A percentile compares a stretch with the other conserved stretches of the same genome.
Conservation (phyloP, 2,888 invertebrate species). For the Tipula unca region DNA sequence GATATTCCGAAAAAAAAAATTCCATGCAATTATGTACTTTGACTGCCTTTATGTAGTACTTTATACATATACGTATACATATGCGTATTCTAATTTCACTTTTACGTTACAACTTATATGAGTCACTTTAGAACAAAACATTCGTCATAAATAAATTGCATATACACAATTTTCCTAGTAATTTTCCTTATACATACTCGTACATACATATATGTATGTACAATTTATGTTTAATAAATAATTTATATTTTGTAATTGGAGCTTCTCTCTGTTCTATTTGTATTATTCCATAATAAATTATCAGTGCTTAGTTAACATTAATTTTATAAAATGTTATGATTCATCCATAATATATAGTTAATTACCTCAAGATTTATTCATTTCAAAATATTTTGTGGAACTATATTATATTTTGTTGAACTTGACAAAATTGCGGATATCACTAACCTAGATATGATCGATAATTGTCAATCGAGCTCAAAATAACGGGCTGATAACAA, state of each 20-base stretch:
- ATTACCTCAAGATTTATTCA: not conserved
- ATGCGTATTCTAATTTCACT: conserved; percentile 8
- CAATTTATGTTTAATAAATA: not conserved
- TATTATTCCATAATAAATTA: not conserved
- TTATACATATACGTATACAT: no score
- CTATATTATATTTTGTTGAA: no score
- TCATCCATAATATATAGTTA: not conserved
- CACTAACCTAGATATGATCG: no score
- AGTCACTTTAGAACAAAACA: not conserved
- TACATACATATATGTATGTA: not conserved
- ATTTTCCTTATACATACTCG: not conserved
- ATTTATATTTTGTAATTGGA: not conserved
- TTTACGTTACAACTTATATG: not conserved
- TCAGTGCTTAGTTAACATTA: not conserved
- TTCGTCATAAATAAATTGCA: not conserved
- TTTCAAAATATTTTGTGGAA: no score
- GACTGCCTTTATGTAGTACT: not conserved
- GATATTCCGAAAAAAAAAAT: not conserved
- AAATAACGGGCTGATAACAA: no score
- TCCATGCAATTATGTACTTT: not conserved
- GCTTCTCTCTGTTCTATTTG: not conserved
- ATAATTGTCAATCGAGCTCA: no score
- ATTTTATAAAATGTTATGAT: not conserved
- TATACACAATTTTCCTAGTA: not conserved
- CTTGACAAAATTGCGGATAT: no score